A percentile compares a stretch with the other conserved stretches of the same genome.
These are phyloP conservation scores for Agrotis clavis DNA, from an alignment of 2,888 invertebrate genomes.

Conservation along the genomic window DNA sequence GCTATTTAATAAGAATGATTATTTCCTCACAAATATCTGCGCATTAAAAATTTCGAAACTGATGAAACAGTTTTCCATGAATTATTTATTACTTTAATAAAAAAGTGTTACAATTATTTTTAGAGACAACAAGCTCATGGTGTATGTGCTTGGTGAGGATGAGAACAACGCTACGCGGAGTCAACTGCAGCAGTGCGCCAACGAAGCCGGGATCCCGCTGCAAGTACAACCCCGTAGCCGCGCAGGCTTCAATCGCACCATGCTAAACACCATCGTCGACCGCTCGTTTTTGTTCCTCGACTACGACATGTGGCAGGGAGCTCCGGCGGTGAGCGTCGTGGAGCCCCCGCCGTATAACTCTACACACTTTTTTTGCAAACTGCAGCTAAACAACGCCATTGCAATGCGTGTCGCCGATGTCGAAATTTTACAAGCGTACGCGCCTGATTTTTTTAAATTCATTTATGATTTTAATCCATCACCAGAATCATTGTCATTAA, in stretches of 20 bases:
- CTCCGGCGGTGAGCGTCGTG: conserved; percentile 17
- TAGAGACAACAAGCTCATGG: neutral
- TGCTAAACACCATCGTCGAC: conserved; percentile 1
- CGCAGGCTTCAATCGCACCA: neutral
- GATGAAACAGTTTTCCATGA: neutral
- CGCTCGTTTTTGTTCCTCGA: conserved; percentile 58
- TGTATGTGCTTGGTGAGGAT: conserved; percentile 10
- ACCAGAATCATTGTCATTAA: conserved; percentile 16
- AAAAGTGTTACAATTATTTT: neutral
- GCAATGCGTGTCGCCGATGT: conserved; percentile 51
- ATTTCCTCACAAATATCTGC: no score
- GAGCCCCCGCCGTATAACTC: conserved; percentile 46
- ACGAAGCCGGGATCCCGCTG: neutral
- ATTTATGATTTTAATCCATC: conserved; percentile 36
- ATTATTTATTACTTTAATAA: neutral
- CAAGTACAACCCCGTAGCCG: neutral
- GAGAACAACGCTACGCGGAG: neutral
- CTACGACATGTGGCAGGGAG: conserved; percentile 55
- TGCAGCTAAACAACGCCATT: conserved; percentile 39
- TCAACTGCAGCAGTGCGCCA: conserved; percentile 17
- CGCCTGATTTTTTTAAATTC: conserved; percentile 37
- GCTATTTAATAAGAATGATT: no score
- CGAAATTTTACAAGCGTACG: neutral
- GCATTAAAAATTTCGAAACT: neutral
- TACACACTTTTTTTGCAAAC: conserved; percentile 14